A percentile compares a stretch with the other conserved stretches of the same genome.
Conservation (phyloP, 2,113 vertebrate species). For the Oncorhynchus masou region DNA sequence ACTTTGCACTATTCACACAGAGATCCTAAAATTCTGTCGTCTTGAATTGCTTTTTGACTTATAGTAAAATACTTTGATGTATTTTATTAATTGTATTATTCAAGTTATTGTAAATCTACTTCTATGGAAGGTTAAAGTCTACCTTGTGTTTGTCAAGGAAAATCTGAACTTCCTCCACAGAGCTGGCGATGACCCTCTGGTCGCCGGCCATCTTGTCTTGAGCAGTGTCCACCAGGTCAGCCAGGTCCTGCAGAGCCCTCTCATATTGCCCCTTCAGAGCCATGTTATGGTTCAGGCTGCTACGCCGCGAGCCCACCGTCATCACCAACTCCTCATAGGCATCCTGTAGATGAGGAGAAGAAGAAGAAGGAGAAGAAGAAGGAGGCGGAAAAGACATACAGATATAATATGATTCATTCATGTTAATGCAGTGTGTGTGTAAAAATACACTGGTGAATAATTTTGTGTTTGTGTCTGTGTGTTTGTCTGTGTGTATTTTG, state of each 20-base stretch:
- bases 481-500: not conserved
- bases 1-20: no score
- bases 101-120: not conserved
- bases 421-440: no score
- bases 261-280: conserved; percentile 89
- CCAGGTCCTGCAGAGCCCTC: conserved; percentile 86
- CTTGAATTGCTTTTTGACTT: not conserved
- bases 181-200: conserved; percentile 84
- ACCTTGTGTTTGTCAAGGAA: conserved; percentile 95
- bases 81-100: not conserved
- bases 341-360: conserved; percentile 72
- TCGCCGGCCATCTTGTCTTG: conserved; percentile 90
- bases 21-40: not conserved
- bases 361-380: not conserved
- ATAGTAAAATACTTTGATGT: not conserved
- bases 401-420: no score
- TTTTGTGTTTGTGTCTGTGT: no score
- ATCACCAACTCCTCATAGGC: conserved; percentile 89
- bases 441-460: no score
- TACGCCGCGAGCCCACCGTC: conserved; percentile 84
- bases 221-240: conserved; percentile 90
- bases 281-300: conserved; percentile 88
- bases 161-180: conserved; percentile 81
- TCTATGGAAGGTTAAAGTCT: conserved; percentile 7
- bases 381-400: not conserved